Conservation (phyloP, 2,888 invertebrate species). For the Cosmia pyralina region DNA sequence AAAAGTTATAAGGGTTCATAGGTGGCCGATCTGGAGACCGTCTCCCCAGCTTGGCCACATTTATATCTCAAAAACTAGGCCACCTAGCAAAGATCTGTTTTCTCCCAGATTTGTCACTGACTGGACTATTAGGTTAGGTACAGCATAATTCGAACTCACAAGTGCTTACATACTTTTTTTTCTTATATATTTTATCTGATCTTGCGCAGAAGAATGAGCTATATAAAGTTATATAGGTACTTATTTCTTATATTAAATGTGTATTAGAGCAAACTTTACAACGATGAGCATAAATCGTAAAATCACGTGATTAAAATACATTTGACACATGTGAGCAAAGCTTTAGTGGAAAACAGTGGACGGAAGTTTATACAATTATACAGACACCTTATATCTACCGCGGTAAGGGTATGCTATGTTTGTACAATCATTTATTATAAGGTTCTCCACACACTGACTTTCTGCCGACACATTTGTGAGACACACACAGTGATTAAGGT, state of each 20-base stretch:
- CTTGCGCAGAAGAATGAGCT: conserved; percentile 6
- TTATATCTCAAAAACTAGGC: too few relatives aligned
- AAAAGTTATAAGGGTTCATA: too few relatives aligned
- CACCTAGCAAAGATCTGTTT: too few relatives aligned
- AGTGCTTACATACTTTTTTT: not conserved
- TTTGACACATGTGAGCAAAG: conserved; percentile 61
- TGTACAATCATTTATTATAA: conserved; percentile 2
- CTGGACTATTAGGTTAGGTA: too few relatives aligned
- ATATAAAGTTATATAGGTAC: not conserved
- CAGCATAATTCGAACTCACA: not conserved
- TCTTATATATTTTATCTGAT: not conserved
- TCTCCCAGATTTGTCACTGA: too few relatives aligned
- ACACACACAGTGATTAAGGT: not conserved
- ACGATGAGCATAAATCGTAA: conserved; percentile 37
- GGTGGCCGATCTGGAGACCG: too few relatives aligned
- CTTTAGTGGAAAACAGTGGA: conserved; percentile 40
- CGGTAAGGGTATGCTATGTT: conserved; percentile 2
- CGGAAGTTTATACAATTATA: conserved; percentile 43
- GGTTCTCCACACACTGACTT: not conserved
- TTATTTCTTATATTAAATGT: conserved; percentile 16
- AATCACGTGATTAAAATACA: conserved; percentile 35
- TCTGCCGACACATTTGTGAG: not conserved
- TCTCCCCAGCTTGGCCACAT: too few relatives aligned
- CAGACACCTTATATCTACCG: conserved; percentile 27
- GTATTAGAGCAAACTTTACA: conserved; percentile 45